Evolutionary conservation across 2,113 vertebrate genomes (phyloP), one percentile per base, ranked within the genome.

Genomic region (Miniopterus natalensis): DNA sequence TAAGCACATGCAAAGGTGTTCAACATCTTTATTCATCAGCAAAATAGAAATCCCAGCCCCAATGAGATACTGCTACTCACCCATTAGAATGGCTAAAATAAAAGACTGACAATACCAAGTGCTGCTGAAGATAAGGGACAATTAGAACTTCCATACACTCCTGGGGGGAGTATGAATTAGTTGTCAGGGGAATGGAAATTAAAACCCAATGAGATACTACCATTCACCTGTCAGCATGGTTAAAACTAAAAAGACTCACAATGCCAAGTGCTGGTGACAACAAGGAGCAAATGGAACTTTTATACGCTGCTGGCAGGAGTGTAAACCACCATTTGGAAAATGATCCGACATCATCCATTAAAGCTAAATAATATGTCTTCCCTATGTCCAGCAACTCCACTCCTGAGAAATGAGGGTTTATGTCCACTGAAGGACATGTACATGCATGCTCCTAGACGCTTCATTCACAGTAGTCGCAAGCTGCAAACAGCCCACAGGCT

Each of bases 111-210:
- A 31, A 29, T 9, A 40, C 68, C 68, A 53, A 84, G 55, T 65
- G 68, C 2, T 12, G 68, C 0, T 1, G 3, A 92, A 59, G n/a
- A 31, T 21, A 49, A 73, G 45, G 53, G 11, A 49, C 51, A 80
- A n/a, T 36, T 0, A 49, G 51, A 57, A 59, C 14, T 13, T 61
- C 11, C 36, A 45, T 15, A 7, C 1, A 2, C n/a, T 17, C 6
- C 47, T 6, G 47, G 61, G 5, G 2, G 31, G 23, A 21, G n/a
- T 21, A 18, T 53, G 21, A 78, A 23, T 25, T 1, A 70, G 36
- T 8, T 36, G 18, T 11, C 42, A 80, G n/a, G 18, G 18, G 74
- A 73, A 29, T 7, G 57, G 31, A 66, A 47, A 80, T 45, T 40
- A 25, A 81, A 49, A 59, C 7, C 17, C 42, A 25, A 1, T 17